Base-by-base conservation (phyloP, 2,113 vertebrate species). In the Sander lucioperca region DNA sequence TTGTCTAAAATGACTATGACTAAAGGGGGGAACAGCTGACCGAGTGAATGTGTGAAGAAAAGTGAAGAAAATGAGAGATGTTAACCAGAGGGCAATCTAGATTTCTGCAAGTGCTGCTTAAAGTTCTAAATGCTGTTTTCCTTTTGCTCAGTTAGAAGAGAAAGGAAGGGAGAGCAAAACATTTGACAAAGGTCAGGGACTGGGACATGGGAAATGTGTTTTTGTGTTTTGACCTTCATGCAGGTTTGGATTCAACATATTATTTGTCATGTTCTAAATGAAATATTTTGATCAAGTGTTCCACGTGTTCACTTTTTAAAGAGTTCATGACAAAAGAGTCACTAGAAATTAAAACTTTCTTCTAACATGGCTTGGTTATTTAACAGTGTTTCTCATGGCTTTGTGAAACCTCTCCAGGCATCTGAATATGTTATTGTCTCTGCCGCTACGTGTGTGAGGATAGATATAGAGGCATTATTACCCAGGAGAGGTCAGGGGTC, bases 401-500 rank as follows among this genome's bases (percentile, higher is more conserved):
- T 68, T 76, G 68, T 73, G 78, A 87, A 84, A 71, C 69, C 90
- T 89, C 81, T 79, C 65, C 74, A 83, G 82, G 91, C 90, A 84
- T 91, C 88, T 88, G 86, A 89, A 92, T 94, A 85, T 93, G 90
- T 92, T 83, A 92, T 93, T 93, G 90, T 88, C 88, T 87, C 78
- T 82, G 80, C 84, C 1, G 75, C 89, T 93, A 92, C 91, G 93
- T 94, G 94, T 93, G 92, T 83, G 88, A 89, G 89, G 91, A 92
- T 92, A 94, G 93, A 92, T 94, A 89, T 71, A 79, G 78, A 93
- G 82, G 91, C 89, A 92, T 95, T 95, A 95, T 95, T 95, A 96
- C 95, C 94, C 94, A 90, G 76, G 94, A 94, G 94, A 93, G 94
- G 95, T 96, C 92, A 95, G 76, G 88, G 95, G 94, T 94, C 93